Percentiles rank a stretch among this genome's conserved stretches.
phyloP scores from a whole-genome alignment of 37 sponge, comb jelly and placozoan genomes.

The Halichondria panicea region DNA sequence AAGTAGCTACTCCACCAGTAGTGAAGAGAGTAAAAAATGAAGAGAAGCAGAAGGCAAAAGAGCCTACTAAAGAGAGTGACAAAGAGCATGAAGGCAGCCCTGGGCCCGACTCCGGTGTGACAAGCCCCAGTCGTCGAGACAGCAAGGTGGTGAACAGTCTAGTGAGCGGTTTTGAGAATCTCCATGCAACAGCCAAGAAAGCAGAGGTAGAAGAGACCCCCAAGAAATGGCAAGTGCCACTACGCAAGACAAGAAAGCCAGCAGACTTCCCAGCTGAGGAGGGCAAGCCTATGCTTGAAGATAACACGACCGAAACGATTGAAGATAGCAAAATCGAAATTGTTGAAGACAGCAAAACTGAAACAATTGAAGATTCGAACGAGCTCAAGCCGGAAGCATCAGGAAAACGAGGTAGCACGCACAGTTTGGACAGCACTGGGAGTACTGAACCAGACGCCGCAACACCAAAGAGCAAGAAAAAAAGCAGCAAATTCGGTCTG shows the following conservation, averaged over 20 bases:
- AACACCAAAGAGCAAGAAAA: constrained; percentile 11
- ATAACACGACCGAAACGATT: too few species aligned
- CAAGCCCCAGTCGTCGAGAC: not conserved
- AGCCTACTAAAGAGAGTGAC: not conserved
- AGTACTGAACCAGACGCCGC: not conserved
- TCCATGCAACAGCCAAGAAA: constrained; percentile 5
- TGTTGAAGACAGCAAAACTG: too few species aligned
- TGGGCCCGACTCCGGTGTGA: not conserved
- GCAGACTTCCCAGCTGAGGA: constrained; percentile 1
- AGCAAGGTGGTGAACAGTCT: not conserved
- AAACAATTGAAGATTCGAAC: too few species aligned
- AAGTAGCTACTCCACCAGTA: not conserved
- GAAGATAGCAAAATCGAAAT: too few species aligned
- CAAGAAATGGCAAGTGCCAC: not conserved
- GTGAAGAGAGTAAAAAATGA: not conserved
- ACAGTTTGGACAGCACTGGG: not conserved
- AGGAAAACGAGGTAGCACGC: not conserved
- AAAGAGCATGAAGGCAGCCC: not conserved
- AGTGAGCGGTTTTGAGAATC: not conserved
- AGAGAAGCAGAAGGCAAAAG: constrained; percentile 4
- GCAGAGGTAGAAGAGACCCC: constrained; percentile 26
- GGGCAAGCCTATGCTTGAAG: not conserved
- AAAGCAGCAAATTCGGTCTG: constrained; percentile 6
- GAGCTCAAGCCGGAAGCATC: not conserved
- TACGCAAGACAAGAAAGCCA: constrained; percentile 11